Percentiles rank a stretch among this genome's conserved stretches.
phyloP scores from a whole-genome alignment of 2,888 invertebrate species.

The Branchinecta sandiegonensis region DNA sequence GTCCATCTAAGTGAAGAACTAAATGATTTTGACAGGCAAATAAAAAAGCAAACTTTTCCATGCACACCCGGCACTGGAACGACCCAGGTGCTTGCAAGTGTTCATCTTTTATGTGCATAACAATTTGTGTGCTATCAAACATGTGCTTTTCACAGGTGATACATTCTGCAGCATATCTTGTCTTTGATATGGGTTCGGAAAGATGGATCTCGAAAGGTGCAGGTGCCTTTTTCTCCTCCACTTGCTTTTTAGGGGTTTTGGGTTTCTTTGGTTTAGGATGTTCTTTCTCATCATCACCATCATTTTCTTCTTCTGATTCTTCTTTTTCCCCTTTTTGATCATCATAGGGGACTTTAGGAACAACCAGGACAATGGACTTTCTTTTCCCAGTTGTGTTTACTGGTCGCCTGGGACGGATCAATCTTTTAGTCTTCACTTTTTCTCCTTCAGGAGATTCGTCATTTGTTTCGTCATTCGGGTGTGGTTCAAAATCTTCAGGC shows the following conservation, averaged over 20 bases:
- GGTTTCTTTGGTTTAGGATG: too few relatives aligned
- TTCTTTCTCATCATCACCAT: too few relatives aligned
- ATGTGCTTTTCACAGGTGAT: slow-evolving; percentile 9
- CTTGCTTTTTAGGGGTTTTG: background rate
- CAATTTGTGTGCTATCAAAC: slow-evolving; percentile 16
- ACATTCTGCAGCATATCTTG: background rate
- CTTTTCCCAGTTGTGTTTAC: too few relatives aligned
- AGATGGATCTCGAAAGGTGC: slow-evolving; percentile 1
- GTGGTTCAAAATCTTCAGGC: too few relatives aligned
- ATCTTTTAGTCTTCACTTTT: too few relatives aligned
- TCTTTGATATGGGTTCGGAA: slow-evolving; percentile 10
- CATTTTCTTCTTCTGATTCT: too few relatives aligned
- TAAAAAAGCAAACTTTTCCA: slow-evolving; percentile 5
- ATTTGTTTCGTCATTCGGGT: too few relatives aligned
- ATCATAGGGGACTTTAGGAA: too few relatives aligned
- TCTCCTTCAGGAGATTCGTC: too few relatives aligned
- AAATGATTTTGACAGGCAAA: slow-evolving; percentile 14
- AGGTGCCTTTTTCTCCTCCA: background rate
- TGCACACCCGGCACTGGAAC: slow-evolving; percentile 12
- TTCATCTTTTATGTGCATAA: slow-evolving; percentile 11
- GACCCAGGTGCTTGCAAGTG: background rate
- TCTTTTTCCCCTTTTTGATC: too few relatives aligned
- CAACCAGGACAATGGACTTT: too few relatives aligned
- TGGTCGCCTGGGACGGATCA: too few relatives aligned
- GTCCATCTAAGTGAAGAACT: background rate